phyloP scores from a whole-genome alignment of 2,888 invertebrate species.

The Perizoma affinitatum region DNA sequence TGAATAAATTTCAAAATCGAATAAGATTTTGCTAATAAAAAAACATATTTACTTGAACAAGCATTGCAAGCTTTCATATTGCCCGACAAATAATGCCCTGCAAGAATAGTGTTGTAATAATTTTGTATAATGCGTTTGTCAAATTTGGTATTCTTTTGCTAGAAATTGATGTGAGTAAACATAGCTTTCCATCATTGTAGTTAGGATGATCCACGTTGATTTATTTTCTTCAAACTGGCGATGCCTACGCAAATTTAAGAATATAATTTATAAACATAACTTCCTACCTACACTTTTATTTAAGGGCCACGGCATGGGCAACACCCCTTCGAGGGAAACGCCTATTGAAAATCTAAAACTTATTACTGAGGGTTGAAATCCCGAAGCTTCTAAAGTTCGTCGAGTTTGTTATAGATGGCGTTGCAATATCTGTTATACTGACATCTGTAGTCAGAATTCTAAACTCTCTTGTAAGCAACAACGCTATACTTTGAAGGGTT shows the following conservation, averaged over 20 bases:
- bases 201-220: too few species aligned
- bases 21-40: too few species aligned
- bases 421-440: conserved; percentile 32
- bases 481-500: background rate
- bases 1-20: too few species aligned
- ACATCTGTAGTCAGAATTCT: conserved; percentile 47
- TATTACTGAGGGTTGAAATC: conserved; percentile 27
- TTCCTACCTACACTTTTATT: conserved; percentile 46
- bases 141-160: too few species aligned
- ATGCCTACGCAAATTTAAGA: background rate
- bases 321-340: conserved; percentile 65
- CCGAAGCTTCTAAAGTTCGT: conserved; percentile 20
- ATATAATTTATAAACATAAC: conserved; percentile 30
- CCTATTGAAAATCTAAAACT: conserved; percentile 45
- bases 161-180: too few species aligned
- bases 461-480: conserved; percentile 9
- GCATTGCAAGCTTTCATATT: too few species aligned
- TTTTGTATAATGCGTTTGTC: too few species aligned
- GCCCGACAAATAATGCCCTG: too few species aligned
- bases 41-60: too few species aligned
- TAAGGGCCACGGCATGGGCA: conserved; percentile 49
- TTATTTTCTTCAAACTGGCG: background rate
- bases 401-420: conserved; percentile 54
- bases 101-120: too few species aligned
- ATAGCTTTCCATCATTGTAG: too few species aligned